Conservation (phyloP, 1,140 invertebrate genomes). For the Acromyrmex charruanus region DNA sequence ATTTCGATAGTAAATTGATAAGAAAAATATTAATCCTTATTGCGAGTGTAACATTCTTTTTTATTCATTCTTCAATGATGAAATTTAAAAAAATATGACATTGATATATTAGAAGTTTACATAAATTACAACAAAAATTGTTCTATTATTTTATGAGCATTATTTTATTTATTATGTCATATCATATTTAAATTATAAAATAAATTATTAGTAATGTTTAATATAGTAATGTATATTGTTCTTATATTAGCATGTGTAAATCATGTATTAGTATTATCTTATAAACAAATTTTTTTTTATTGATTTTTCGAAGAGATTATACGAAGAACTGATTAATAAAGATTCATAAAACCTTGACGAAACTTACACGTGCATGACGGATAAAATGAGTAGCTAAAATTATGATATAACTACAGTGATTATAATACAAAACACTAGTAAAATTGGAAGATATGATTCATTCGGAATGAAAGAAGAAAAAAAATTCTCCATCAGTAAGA, state of each 20-base stretch:
- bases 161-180: constrained; percentile 9
- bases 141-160: not conserved
- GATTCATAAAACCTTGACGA: not conserved
- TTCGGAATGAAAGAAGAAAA: not conserved
- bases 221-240: not conserved
- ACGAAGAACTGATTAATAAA: constrained; percentile 2
- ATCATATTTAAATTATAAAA: not conserved
- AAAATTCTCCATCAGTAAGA: not conserved
- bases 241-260: not conserved
- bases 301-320: not conserved
- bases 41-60: not conserved
- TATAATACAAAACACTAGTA: not conserved
- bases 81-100: not conserved
- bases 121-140: not conserved
- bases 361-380: not conserved
- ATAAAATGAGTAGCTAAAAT: not conserved
- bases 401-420: not conserved
- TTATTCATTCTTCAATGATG: not conserved
- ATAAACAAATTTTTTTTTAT: not conserved
- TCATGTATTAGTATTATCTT: not conserved
- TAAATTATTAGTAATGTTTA: constrained; percentile 9
- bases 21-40: not conserved
- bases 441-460: constrained; percentile 1
- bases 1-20: not conserved
- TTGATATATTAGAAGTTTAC: not conserved